A percentile compares a stretch with the other conserved stretches of the same genome.
Evolutionary conservation across 92 coral and sea anemone genomes (phyloP).

Genomic region (Parazoanthus atlanticus): DNA sequence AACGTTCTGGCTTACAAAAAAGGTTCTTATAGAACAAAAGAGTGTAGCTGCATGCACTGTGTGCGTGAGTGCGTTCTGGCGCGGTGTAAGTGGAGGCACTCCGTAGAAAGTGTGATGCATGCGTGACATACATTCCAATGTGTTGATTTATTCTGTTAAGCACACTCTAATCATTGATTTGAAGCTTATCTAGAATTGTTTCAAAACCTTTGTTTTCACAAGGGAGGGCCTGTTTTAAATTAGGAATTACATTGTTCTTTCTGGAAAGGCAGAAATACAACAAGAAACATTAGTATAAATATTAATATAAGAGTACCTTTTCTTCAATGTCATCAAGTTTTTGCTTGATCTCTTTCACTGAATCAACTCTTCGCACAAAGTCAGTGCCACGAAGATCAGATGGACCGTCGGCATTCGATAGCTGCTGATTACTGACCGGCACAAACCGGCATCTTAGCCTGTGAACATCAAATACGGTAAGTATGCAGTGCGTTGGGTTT

Average conservation of each 20-base stretch:
- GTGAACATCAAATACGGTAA: neutral
- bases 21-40: no score
- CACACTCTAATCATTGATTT: neutral
- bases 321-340: conserved; percentile 62
- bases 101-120: no score
- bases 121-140: no score
- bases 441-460: conserved; percentile 70
- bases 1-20: no score
- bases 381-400: conserved; percentile 53
- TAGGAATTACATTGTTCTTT: neutral
- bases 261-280: neutral
- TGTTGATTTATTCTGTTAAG: neutral
- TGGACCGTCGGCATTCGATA: conserved; percentile 32
- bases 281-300: neutral
- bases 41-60: no score
- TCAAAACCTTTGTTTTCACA: neutral
- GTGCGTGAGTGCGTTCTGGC: no score
- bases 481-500: no score
- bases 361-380: conserved; percentile 33
- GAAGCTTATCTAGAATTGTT: neutral
- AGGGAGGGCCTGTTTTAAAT: neutral
- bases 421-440: conserved; percentile 46
- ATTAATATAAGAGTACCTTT: conserved; percentile 46
- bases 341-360: conserved; percentile 45
- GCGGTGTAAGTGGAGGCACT: no score